Evolutionary conservation across 2,113 vertebrate genomes (phyloP), one percentile per base, ranked within the genome.

Genomic region (Petroica traversi): DNA sequence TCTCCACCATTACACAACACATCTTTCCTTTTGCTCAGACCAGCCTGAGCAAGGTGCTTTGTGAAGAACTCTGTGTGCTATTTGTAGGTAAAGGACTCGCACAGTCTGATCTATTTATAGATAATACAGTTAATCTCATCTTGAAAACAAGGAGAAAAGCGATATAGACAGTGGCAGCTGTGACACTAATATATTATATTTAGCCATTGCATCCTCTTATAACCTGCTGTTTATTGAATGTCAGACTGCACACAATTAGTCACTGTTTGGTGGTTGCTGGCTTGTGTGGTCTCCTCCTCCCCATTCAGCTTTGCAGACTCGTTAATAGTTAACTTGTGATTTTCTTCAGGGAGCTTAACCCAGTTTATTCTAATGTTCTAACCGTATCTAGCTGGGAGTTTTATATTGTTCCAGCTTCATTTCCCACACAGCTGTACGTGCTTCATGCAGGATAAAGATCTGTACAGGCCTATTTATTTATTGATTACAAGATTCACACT

Each of bases 31-130:
- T 73, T 38, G 17, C 43, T 86, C 83, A 74, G 63, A 77, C 17
- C 25, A 55, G 41, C 9, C 0, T 34, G n/a, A 84, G 38, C 34
- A 83, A 83, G 48, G 59, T 77, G 43, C 29, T 88, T 43, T 91
- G 58, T 67, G 34, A 64, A 88, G 85, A 92, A 17, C 3, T 34
- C 14, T 19, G 25, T 67, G 41, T 66, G 51, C 55, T 84, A 26
- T 66, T 95, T 85, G 55, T 61, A 90, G 67, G 75, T 57, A 94
- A 85, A 72, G 40, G 58, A 85, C 69, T 74, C 80, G 48, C 88
- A 58, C 25, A 36, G 36, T 78, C 83, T 61, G 80, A 64, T 95
- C 88, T 94, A 67, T 95, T 94, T 95, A 76, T 91, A 94, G 78
- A 40, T 64, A 79, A 92, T 73, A 54, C 49, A 80, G 73, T 66